Evolutionary conservation across 2,113 vertebrate genomes (phyloP).

Genomic region (Scopus umbretta): DNA sequence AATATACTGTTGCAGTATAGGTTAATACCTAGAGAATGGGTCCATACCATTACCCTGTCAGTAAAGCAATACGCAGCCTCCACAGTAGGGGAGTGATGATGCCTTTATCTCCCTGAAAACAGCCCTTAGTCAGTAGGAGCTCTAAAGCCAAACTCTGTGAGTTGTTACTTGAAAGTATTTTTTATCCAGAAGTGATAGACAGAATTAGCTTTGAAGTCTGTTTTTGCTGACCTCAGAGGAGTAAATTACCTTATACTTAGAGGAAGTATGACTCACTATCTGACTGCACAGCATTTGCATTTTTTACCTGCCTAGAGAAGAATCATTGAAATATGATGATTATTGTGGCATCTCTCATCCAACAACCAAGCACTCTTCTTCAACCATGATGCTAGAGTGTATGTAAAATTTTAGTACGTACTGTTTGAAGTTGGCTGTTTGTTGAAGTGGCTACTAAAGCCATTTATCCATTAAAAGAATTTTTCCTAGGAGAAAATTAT

Average conservation of each 20-base stretch:
- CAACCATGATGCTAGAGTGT: neutral
- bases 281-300: neutral
- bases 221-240: slow-evolving; percentile 31
- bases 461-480: neutral
- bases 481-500: neutral
- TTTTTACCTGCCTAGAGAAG: neutral
- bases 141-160: neutral
- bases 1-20: neutral
- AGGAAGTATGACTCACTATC: neutral
- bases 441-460: neutral
- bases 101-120: slow-evolving; percentile 6
- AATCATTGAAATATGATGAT: neutral
- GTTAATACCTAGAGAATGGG: neutral
- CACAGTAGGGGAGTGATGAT: neutral
- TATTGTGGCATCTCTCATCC: neutral
- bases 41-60: neutral
- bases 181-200: neutral
- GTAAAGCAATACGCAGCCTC: neutral
- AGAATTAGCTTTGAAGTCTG: slow-evolving; percentile 15
- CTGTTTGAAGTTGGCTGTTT: neutral
- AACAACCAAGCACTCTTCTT: neutral
- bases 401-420: neutral
- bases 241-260: neutral
- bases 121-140: neutral
- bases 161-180: neutral